A percentile compares a stretch with the other conserved stretches of the same genome.
phyloP scores from a whole-genome alignment of 2,888 invertebrate species.

The Xestoiulus laeticollis region DNA sequence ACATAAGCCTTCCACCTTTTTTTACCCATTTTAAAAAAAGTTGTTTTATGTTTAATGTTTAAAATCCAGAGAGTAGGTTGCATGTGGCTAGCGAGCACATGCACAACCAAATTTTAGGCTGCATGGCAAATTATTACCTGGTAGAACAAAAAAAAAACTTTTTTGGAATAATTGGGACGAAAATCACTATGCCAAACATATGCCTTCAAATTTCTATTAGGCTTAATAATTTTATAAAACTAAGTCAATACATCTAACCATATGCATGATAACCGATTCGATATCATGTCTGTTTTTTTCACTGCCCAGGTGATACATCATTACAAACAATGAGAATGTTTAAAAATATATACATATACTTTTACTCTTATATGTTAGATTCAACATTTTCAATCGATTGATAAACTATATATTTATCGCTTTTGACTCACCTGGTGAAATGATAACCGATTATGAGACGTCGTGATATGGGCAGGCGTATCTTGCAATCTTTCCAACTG shows the following conservation, averaged over 20 bases:
- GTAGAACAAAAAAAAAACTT: neutral
- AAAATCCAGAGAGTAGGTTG: conserved; percentile 19
- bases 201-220: neutral
- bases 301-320: neutral
- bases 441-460: conserved; percentile 35
- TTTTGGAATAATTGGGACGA: neutral
- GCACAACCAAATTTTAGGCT: neutral
- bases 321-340: conserved; percentile 25
- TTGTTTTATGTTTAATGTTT: conserved; percentile 13
- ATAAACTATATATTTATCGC: conserved; percentile 24
- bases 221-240: neutral
- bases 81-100: neutral
- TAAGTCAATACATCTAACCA: neutral
- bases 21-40: neutral
- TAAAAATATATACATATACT: neutral
- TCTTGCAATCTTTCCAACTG: neutral
- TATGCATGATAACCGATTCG: conserved; percentile 2
- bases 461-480: conserved; percentile 22
- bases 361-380: neutral
- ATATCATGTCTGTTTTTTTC: neutral
- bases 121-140: neutral
- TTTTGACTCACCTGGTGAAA: conserved; percentile 18
- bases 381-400: neutral
- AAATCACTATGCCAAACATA: neutral
- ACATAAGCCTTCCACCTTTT: neutral